These are phyloP conservation scores for Osmerus eperlanus DNA, from an alignment of 2,113 vertebrate species.

Conservation along the genomic window DNA sequence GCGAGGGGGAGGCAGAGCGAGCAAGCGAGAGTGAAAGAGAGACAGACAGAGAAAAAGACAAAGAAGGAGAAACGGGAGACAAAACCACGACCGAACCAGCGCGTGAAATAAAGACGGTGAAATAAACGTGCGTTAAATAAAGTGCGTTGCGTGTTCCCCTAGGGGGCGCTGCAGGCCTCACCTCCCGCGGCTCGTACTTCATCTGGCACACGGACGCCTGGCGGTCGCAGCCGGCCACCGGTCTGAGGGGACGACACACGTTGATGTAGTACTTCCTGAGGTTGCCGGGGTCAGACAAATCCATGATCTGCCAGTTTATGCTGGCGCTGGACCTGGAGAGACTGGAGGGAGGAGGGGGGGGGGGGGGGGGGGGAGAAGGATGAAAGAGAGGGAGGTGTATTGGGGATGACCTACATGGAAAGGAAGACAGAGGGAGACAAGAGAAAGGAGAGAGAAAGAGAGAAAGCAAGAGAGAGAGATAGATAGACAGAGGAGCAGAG, in stretches of 20 bases:
- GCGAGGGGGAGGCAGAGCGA: neutral
- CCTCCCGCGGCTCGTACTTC: conserved; percentile 62
- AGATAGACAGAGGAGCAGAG: neutral
- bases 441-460: neutral
- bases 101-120: neutral
- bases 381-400: neutral
- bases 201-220: conserved; percentile 84
- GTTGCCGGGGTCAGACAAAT: conserved; percentile 48
- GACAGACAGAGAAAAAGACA: neutral
- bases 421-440: neutral
- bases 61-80: neutral
- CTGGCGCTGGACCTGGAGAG: conserved; percentile 72
- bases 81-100: neutral
- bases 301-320: conserved; percentile 84
- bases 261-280: conserved; percentile 90
- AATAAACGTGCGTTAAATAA: no score
- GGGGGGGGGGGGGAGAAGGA: neutral
- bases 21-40: neutral
- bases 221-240: conserved; percentile 81
- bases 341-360: conserved; percentile 57
- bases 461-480: no score
- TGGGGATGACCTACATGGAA: neutral
- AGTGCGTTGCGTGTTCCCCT: neutral
- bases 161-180: conserved; percentile 12
- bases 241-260: conserved; percentile 81